Percentiles rank a stretch among this genome's conserved stretches.
Conservation (phyloP, 2,113 vertebrate genomes). For the Atlantisia rogersi region DNA sequence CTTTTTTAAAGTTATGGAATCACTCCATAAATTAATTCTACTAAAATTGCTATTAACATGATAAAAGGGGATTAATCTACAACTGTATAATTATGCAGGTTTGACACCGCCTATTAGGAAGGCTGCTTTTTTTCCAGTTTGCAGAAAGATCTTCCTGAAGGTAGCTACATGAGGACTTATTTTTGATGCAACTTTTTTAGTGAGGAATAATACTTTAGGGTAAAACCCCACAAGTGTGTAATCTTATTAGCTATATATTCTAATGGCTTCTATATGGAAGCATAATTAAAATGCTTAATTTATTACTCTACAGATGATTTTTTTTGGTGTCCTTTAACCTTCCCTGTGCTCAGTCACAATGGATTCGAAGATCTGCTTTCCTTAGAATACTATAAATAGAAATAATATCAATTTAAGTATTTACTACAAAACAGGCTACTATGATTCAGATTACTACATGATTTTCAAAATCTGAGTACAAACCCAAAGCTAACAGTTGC, state of each 20-base stretch:
- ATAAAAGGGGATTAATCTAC: background rate
- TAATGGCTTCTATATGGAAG: background rate
- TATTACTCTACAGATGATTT: background rate
- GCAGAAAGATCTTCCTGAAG: background rate
- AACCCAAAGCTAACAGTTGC: background rate
- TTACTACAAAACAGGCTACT: background rate
- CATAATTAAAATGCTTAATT: background rate
- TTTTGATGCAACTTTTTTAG: background rate
- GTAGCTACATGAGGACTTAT: background rate
- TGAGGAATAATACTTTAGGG: background rate
- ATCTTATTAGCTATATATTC: background rate
- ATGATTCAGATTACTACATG: background rate
- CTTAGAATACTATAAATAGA: background rate
- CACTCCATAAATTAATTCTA: background rate
- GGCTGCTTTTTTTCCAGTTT: background rate
- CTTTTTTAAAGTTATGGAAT: background rate
- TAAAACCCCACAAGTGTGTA: accelerated
- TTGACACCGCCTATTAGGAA: background rate
- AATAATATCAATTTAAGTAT: background rate
- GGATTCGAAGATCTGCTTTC: background rate
- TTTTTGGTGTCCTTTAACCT: background rate
- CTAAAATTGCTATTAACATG: background rate
- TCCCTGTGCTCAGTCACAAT: background rate
- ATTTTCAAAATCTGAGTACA: background rate
- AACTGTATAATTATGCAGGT: background rate